Base-by-base conservation (phyloP, 2,113 vertebrate species). In the Prolemur simus region DNA sequence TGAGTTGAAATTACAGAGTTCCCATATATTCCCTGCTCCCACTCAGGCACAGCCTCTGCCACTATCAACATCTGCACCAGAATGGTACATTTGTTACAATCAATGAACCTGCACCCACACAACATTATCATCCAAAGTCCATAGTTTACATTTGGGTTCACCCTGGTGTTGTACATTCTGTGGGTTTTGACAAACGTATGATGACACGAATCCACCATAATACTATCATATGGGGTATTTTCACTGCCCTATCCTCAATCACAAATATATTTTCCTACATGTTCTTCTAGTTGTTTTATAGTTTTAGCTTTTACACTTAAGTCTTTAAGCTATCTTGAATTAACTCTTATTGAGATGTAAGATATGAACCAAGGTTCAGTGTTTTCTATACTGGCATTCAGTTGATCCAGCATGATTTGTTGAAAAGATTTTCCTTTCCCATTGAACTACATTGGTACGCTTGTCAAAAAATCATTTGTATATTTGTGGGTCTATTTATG, bases 301-400 rank as follows among this genome's bases (percentile, higher is more conserved):
- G 17, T 68, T 85, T 89, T 60, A 89, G 10, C 14, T 37, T 83
- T 92, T 94, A 42, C 39, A 58, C n/a, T 63, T 95, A 92, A 83
- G 23, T 74, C 66, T 68, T 93, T 69, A 77, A 83, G 39, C 4
- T 11, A 47, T 68, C 54, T 90, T 84, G 71, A 93, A 90, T 92
- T 34, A 96, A 47, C 7, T 64, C 66, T 94, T 87, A 25, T 34
- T 81, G 76, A 86, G 39, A 81, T 27, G 34, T 76, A 73, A 89
- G 12, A 6, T 80, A 71, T 69, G 68, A 93, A 84, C 77, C 25
- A 77, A 42, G n/a, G 15, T 68, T 91, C 15, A 42, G 37, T 56
- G 66, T 89, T 86, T 66, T 66, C 37, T 34, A 71, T 76, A n/a
- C 32, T 77, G 25, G 54, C 39, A 89, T 81, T 45, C 32, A 34